Base-by-base conservation (phyloP, 2,888 invertebrate genomes). In the Chouioia cunea region DNA sequence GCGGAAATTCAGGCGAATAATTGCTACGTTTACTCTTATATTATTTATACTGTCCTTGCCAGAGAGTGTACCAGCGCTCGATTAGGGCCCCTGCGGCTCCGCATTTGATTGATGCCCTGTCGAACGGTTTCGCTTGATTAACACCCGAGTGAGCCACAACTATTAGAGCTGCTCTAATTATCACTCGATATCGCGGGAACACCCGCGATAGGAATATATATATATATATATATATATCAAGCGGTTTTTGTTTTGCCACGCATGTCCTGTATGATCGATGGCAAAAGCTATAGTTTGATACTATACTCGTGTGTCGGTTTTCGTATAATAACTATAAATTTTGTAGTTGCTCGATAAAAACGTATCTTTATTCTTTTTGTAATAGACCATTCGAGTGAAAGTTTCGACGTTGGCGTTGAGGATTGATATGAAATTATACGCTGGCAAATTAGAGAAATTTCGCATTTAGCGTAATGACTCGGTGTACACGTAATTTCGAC, bases 41-140 rank as follows among this genome's bases (percentile, higher is more conserved):
- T 57, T 68, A 68, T 68, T 68, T 63, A 68, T 68, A 68, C 52
- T 63, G 68, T 57, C 68, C 53, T 63, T 50, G 56, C 18, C 18
- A 15, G 48, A 27, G 20, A 54, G 47, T 22, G 27, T 4, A 20
- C 47, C 18, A n/a, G 36, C 22, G 50, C 44, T 53, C 47, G 67
- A 62, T 68, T 62, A 52, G 67, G 62, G n/a, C 43, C 43, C 56
- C 18, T n/a, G 16, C 48, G 16, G 15, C 36, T 36, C n/a, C n/a
- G 36, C 36, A 36, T 2, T 23, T 68, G 68, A 68, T 68, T 52
- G 68, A 68, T 68, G 63, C 52, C 52, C 16, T 36, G 36, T 27
- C 23, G 57, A 63, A 56, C 43, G 58, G 22, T 4, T 1, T 14
- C 4, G 20, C 4, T 47, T 62, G 62, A 68, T 62, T 56, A 68